phyloP scores from a whole-genome alignment of 92 coral and sea anemone genomes.

The Ricordea florida region DNA sequence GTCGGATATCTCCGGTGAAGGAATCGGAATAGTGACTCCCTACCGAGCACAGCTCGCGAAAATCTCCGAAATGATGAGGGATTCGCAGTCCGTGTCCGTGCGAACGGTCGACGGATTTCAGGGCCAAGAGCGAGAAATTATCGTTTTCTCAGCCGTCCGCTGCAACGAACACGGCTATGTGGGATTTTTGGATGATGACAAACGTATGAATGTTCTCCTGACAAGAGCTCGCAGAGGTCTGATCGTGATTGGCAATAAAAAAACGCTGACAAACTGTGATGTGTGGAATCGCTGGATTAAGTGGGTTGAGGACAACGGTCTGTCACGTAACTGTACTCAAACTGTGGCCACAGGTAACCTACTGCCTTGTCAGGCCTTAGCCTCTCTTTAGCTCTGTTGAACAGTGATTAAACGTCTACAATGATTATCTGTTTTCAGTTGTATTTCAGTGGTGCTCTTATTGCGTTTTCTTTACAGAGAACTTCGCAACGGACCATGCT shows the following conservation, averaged over 20 bases:
- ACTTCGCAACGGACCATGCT: too few relatives aligned
- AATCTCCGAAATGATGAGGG: conserved; percentile 25
- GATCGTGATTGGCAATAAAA: conserved; percentile 67
- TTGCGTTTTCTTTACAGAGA: too few relatives aligned
- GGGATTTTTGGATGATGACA: conserved; percentile 76
- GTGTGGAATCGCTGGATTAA: conserved; percentile 68
- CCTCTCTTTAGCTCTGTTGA: too few relatives aligned
- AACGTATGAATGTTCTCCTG: conserved; percentile 74
- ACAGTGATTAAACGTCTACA: too few relatives aligned
- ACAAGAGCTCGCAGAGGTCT: conserved; percentile 85
- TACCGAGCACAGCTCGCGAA: conserved; percentile 64
- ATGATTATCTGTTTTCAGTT: too few relatives aligned
- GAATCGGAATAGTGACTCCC: conserved; percentile 73
- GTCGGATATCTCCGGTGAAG: conserved; percentile 26
- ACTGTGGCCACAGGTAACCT: conserved; percentile 1
- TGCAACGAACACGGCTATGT: conserved; percentile 71
- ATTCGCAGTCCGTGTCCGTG: conserved; percentile 45
- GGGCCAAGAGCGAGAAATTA: conserved; percentile 86
- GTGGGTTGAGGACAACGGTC: conserved; percentile 37
- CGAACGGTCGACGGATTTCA: conserved; percentile 88
- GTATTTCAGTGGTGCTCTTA: too few relatives aligned
- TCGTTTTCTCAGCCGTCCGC: conserved; percentile 84
- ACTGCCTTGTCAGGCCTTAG: too few relatives aligned
- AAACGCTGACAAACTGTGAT: conserved; percentile 51
- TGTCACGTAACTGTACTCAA: conserved; percentile 8